Evolutionary conservation across 2,113 vertebrate genomes (phyloP).

Genomic region (Lepus europaeus): DNA sequence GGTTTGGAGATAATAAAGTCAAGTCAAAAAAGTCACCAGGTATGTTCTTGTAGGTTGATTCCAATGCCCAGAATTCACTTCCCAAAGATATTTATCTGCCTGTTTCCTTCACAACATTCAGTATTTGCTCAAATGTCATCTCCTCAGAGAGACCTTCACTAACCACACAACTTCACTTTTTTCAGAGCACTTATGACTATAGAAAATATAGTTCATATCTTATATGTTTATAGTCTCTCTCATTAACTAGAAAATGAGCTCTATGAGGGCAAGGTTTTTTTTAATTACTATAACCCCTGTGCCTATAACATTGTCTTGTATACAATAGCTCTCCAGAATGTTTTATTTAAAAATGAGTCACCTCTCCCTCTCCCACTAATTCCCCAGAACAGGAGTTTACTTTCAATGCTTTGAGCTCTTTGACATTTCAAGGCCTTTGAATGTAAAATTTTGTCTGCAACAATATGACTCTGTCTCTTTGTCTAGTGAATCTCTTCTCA

Average conservation of each 20-base stretch:
- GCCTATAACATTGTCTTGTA: not conserved
- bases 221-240: not conserved
- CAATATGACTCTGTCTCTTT: not conserved
- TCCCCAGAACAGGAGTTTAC: not conserved
- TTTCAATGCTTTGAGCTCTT: not conserved
- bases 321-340: not conserved
- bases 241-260: not conserved
- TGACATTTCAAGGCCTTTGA: not conserved
- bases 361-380: not conserved
- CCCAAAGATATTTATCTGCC: not conserved
- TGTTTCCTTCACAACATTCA: not conserved
- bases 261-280: not conserved
- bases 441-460: not conserved
- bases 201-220: conserved; percentile 14
- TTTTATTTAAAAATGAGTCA: not conserved
- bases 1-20: not conserved
- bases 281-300: not conserved
- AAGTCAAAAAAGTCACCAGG: conserved; percentile 16
- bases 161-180: not conserved
- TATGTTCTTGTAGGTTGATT: not conserved
- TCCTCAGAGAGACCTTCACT: not conserved
- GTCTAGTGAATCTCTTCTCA: not conserved
- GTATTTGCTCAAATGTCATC: not conserved
- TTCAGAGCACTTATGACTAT: not conserved
- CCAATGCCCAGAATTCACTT: not conserved